Base-by-base conservation (phyloP, 2,113 vertebrate species). In the Ochotona curzoniae region DNA sequence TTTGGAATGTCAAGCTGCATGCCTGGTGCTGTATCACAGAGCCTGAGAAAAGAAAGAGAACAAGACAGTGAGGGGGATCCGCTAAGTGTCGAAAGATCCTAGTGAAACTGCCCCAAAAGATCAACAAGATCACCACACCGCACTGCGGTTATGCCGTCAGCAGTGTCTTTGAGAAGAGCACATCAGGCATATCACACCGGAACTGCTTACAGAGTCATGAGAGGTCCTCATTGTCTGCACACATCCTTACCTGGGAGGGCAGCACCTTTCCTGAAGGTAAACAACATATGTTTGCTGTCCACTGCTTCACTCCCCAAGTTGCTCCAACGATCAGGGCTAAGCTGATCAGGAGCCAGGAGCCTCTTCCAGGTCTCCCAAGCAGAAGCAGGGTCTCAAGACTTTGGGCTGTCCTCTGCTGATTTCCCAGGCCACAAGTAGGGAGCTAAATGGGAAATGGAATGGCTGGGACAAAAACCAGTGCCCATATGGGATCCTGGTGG, bases 261-360 rank as follows among this genome's bases (percentile, higher is more conserved):
- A n/a, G n/a, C n/a, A n/a, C n/a, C n/a, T n/a, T n/a, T n/a, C n/a
- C 21, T 23, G 23, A 10, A 91, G 86, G 73, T 95, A 97, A 97
- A 95, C 91, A 95, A 51, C 95, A 85, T 66, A 76, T 75, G 47
- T 97, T 94, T 97, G 95, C 96, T 6, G 6, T 44, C 38, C 38
- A 44, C 38, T 44, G 38, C 38, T 44, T 44, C 38, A 44, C 38
- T 44, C 38, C 38, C 38, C 38, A 44, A 44, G 38, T 44, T 44
- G 38, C 38, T 44, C 4, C 38, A 44, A 44, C 6, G 38, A 44
- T 44, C 38, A 44, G 38, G 38, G 38, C 38, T 44, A 44, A 44
- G 38, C 38, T 6, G 38, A 44, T 6, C n/a, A n/a, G n/a, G n/a
- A n/a, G n/a, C n/a, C 38, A 44, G 38, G 38, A 44, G 38, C 38